phyloP scores from a whole-genome alignment of 2,797 vertebrate species.

The Halcyon badia region DNA sequence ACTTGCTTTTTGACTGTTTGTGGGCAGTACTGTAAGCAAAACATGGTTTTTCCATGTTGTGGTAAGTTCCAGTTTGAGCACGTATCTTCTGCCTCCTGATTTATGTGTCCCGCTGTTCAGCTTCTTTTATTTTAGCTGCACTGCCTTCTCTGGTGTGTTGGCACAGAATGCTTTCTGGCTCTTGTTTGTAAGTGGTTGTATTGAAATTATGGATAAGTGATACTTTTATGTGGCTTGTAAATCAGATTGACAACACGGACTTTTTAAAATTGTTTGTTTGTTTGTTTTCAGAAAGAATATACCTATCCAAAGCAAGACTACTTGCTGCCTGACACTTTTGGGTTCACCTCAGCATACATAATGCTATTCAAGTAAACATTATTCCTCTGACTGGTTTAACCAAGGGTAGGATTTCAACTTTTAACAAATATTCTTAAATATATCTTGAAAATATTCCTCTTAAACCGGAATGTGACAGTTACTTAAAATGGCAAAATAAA shows the following conservation, averaged over 20 bases:
- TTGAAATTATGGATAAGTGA: background rate
- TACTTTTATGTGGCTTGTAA: background rate
- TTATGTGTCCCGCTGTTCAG: background rate
- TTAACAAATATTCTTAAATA: background rate
- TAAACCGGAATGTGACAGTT: background rate
- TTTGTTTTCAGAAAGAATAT: background rate
- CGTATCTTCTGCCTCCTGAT: background rate
- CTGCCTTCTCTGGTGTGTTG: background rate
- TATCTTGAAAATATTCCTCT: background rate
- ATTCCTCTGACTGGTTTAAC: background rate
- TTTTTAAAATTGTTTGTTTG: background rate
- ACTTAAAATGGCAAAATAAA: slow-evolving; percentile 1
- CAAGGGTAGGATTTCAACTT: background rate
- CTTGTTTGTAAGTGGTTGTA: background rate
- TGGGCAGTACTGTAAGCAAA: background rate
- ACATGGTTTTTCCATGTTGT: background rate
- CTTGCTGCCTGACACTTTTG: background rate
- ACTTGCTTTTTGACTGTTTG: background rate
- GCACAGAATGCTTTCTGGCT: background rate
- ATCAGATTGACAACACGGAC: background rate
- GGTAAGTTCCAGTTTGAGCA: background rate
- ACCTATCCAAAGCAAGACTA: background rate
- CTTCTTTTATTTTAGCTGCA: background rate
- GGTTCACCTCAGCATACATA: background rate
- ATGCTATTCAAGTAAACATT: background rate